A percentile compares a stretch with the other conserved stretches of the same genome.
These are phyloP conservation scores for Streblospio benedicti DNA, from an alignment of 1,140 invertebrate genomes.

Conservation along the genomic window DNA sequence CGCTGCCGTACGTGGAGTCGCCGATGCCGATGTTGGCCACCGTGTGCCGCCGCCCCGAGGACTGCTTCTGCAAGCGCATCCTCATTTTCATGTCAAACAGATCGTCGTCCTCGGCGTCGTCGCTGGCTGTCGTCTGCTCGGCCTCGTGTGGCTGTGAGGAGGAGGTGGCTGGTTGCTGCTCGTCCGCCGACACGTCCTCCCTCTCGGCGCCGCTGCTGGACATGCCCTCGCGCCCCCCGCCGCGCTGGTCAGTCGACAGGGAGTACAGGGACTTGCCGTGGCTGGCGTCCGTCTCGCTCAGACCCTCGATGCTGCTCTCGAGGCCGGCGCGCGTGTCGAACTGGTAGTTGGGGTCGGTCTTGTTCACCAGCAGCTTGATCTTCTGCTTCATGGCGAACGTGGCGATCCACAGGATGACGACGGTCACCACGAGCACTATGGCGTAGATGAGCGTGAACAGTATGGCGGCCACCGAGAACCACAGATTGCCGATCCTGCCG, in stretches of 20 bases:
- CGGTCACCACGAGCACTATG: no score
- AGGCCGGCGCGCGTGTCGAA: no score
- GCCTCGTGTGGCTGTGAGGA: neutral
- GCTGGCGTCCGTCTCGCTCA: no score
- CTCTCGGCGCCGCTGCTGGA: slow-evolving; percentile 33
- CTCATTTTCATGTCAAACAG: slow-evolving; percentile 14
- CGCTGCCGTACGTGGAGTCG: neutral
- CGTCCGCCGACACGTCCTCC: slow-evolving; percentile 16
- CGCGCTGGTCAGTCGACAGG: slow-evolving; percentile 18
- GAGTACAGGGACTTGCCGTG: no score
- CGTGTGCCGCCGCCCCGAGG: slow-evolving; percentile 11
- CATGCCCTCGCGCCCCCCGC: slow-evolving; percentile 35
- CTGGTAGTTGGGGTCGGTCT: no score
- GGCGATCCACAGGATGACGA: no score
- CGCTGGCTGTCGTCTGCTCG: neutral
- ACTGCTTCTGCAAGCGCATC: slow-evolving; percentile 1
- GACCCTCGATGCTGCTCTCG: no score
- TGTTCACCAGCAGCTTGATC: no score
- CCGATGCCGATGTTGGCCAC: slow-evolving; percentile 15
- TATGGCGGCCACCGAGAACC: no score
- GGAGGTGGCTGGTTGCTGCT: slow-evolving; percentile 24
- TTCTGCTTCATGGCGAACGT: no score
- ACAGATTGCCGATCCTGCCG: no score
- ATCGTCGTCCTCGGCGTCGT: slow-evolving; percentile 6
- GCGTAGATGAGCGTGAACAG: no score